These are phyloP conservation scores for Lucifuga dentata DNA, from an alignment of 2,113 vertebrate species.

Conservation along the genomic window DNA sequence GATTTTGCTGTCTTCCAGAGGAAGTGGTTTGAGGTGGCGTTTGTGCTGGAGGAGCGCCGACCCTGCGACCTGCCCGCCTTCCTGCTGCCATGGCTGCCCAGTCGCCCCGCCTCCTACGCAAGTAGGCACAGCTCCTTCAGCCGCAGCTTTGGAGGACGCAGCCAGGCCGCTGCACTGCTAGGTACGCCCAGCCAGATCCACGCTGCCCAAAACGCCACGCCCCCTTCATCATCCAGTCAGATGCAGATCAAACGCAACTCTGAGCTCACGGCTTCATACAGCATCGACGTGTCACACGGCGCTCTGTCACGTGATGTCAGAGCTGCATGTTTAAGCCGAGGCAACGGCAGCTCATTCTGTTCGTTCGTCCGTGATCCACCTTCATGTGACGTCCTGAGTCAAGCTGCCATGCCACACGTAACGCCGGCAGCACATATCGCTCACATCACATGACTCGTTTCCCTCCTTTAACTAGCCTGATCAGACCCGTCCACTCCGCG, in stretches of 20 bases:
- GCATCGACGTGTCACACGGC: conserved; percentile 24
- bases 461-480: no score
- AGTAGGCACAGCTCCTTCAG: conserved; percentile 99
- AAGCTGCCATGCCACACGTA: no score
- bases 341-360: no score
- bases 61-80: conserved; percentile 94
- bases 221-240: conserved; percentile 6
- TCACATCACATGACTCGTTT: no score
- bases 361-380: no score
- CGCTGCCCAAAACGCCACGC: conserved; percentile 9
- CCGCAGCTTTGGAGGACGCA: conserved; percentile 99
- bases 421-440: no score
- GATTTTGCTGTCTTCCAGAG: conserved; percentile 96
- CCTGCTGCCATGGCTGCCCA: conserved; percentile 95
- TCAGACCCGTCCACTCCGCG: no score
- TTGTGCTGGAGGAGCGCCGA: conserved; percentile 91
- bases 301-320: no score
- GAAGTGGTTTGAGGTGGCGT: conserved; percentile 98
- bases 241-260: conserved; percentile 16
- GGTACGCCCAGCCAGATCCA: conserved; percentile 84
- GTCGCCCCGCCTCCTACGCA: conserved; percentile 96
- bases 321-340: no score
- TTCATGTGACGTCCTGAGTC: no score
- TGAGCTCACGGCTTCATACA: conserved; percentile 11
- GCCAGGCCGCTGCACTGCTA: conserved; percentile 96